A percentile compares a stretch with the other conserved stretches of the same genome.
Evolutionary conservation across 2,797 vertebrate genomes (phyloP).

Genomic region (Capromys pilorides): DNA sequence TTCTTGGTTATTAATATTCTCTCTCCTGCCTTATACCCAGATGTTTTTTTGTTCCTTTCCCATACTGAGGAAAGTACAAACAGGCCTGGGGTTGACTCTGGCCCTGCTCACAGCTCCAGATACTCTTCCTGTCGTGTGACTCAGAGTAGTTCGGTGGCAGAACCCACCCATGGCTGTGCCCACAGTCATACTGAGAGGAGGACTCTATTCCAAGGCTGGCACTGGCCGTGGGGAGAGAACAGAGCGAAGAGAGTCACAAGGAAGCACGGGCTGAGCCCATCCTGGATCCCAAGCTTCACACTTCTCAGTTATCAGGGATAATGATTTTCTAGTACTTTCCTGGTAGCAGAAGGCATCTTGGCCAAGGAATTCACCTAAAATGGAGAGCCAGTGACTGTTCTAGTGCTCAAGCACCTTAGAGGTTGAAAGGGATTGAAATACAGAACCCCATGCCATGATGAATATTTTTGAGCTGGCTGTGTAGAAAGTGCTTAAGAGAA

Average conservation of each 20-base stretch:
- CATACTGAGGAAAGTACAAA: background rate
- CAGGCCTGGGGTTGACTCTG: background rate
- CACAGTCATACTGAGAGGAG: background rate
- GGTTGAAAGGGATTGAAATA: background rate
- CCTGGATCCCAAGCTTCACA: background rate
- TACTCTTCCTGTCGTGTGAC: background rate
- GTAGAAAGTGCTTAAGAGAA: background rate
- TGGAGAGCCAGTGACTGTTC: background rate
- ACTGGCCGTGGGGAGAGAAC: background rate
- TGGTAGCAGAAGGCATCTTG: background rate
- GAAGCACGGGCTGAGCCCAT: background rate
- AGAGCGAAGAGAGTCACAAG: background rate
- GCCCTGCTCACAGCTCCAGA: fast-evolving
- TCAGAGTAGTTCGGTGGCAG: background rate
- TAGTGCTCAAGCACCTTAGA: background rate
- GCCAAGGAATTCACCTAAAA: background rate
- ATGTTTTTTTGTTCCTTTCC: background rate
- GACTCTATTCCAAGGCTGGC: background rate
- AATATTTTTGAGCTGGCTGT: background rate
- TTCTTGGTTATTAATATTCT: background rate
- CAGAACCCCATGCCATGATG: background rate
- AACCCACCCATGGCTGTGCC: background rate
- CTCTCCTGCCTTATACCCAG: background rate
- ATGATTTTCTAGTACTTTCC: background rate
- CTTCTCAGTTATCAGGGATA: background rate